phyloP scores from a whole-genome alignment of 2,888 invertebrate genomes.

The Lathronympha strigana region DNA sequence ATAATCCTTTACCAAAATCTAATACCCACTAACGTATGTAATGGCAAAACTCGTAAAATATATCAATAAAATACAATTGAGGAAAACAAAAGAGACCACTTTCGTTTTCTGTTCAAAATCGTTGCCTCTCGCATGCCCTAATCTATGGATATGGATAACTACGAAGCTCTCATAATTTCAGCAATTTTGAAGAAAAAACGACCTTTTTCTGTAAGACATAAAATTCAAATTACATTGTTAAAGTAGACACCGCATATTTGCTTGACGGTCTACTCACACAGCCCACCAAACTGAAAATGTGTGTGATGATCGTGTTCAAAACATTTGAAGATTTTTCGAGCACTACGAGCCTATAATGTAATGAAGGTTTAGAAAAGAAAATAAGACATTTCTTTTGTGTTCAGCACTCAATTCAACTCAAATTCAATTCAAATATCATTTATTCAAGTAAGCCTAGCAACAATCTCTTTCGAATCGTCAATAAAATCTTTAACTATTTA shows the following conservation, averaged over 20 bases:
- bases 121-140: constrained; percentile 9
- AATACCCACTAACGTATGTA: not conserved
- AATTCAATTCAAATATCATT: too few species aligned
- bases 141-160: constrained; percentile 17
- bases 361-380: too few species aligned
- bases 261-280: constrained; percentile 4
- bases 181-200: not conserved
- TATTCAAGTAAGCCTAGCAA: too few species aligned
- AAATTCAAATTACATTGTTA: constrained; percentile 12
- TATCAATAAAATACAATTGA: constrained; percentile 15
- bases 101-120: constrained; percentile 5
- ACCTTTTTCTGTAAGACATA: not conserved
- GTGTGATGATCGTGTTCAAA: not conserved
- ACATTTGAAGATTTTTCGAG: too few species aligned
- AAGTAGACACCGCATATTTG: constrained; percentile 6
- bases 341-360: too few species aligned
- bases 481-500: too few species aligned
- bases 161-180: not conserved
- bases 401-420: too few species aligned
- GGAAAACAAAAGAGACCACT: constrained; percentile 10
- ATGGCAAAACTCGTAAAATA: constrained; percentile 11
- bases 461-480: too few species aligned
- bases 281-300: not conserved
- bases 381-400: too few species aligned
- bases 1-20: too few species aligned